Evolutionary conservation across 2,888 invertebrate genomes (phyloP).

Genomic region (Hypena proboscidalis): DNA sequence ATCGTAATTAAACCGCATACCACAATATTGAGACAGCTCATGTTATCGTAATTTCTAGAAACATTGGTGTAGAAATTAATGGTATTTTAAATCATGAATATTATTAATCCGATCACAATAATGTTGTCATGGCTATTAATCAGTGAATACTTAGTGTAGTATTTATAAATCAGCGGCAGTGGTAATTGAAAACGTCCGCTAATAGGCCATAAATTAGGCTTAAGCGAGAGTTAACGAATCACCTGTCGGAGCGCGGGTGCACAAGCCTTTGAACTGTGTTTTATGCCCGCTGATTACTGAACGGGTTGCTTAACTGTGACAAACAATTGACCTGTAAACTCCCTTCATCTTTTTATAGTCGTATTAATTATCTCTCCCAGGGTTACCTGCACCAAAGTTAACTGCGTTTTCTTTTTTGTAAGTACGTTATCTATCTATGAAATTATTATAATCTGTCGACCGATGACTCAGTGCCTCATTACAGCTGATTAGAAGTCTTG

Average conservation of each 20-base stretch:
- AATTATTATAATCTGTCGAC: no score
- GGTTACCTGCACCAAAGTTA: no score
- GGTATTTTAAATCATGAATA: slow-evolving; percentile 48
- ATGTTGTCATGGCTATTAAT: slow-evolving; percentile 58
- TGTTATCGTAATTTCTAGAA: slow-evolving; percentile 29
- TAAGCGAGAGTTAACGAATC: slow-evolving; percentile 72
- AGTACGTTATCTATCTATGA: no score
- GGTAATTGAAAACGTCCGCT: slow-evolving; percentile 79
- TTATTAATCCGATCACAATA: slow-evolving; percentile 62
- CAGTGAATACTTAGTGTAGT: slow-evolving; percentile 50
- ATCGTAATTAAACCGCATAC: slow-evolving; percentile 22
- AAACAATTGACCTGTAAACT: slow-evolving; percentile 35
- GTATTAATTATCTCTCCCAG: no score
- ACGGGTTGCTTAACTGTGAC: slow-evolving; percentile 33
- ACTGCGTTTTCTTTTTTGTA: no score
- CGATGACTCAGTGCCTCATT: no score
- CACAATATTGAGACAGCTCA: slow-evolving; percentile 21
- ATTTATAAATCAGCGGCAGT: slow-evolving; percentile 71
- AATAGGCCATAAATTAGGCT: slow-evolving; percentile 81
- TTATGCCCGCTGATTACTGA: slow-evolving; percentile 35
- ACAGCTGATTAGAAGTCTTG: no score
- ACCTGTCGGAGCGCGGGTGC: slow-evolving; percentile 60
- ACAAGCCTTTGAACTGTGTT: slow-evolving; percentile 51
- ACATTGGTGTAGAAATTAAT: slow-evolving; percentile 36
- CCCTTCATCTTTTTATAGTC: slow-evolving; percentile 17